Conservation (phyloP, 2,797 vertebrate species). For the Catharus ustulatus region DNA sequence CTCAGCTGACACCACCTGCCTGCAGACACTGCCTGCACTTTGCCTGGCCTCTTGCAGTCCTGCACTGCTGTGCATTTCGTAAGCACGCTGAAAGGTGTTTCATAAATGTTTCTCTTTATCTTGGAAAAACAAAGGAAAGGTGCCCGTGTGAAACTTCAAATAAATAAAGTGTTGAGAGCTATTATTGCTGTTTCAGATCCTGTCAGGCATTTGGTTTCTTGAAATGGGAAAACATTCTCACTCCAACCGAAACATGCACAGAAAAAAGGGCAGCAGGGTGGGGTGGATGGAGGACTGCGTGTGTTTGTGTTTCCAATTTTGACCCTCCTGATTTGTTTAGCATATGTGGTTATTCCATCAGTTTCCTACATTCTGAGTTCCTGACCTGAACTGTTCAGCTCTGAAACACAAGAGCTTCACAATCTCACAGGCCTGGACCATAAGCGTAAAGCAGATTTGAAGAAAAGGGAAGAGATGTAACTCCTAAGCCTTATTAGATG, state of each 20-base stretch:
- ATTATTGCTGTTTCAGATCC: background rate
- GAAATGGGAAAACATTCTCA: background rate
- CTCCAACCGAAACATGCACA: background rate
- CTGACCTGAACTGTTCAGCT: background rate
- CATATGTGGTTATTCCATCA: background rate
- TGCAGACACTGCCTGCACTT: background rate
- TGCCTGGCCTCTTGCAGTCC: background rate
- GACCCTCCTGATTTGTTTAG: background rate
- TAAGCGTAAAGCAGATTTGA: background rate
- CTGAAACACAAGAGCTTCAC: background rate
- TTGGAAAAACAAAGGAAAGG: background rate
- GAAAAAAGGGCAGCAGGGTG: background rate
- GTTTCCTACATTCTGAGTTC: background rate
- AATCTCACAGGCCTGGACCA: background rate
- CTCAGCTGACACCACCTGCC: background rate
- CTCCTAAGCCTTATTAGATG: background rate
- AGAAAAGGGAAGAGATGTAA: background rate
- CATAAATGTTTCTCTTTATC: background rate
- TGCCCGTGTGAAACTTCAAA: background rate
- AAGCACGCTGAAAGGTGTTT: background rate
- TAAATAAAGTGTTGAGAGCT: background rate
- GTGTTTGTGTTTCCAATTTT: conserved; percentile 35
- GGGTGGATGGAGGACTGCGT: background rate
- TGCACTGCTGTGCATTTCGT: background rate
- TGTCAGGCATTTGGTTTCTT: background rate